Evolutionary conservation across 2,113 vertebrate genomes (phyloP).

Genomic region (Dunckerocampus dactyliophorus): DNA sequence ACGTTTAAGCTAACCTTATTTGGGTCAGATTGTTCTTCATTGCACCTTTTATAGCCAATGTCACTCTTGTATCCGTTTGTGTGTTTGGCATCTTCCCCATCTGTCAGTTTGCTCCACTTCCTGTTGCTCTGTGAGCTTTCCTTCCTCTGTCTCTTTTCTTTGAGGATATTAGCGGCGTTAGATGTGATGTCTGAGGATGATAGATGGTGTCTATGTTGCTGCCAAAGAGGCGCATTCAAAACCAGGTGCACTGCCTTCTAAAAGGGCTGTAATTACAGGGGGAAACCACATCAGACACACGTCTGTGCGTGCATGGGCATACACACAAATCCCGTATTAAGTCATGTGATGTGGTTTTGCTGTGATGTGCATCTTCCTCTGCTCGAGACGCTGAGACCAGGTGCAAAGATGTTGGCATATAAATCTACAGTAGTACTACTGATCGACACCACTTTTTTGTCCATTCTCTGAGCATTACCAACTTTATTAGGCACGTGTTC

Average conservation of each 20-base stretch:
- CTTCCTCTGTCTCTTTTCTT: conserved; percentile 34
- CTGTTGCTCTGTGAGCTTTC: conserved; percentile 18
- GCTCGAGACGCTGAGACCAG: conserved; percentile 41
- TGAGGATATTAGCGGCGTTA: conserved; percentile 35
- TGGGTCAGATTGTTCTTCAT: not conserved
- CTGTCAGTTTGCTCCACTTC: not conserved
- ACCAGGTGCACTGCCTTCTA: conserved; percentile 64
- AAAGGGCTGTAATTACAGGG: conserved; percentile 61
- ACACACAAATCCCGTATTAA: conserved; percentile 33
- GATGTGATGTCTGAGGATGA: conserved; percentile 42
- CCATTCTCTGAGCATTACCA: conserved; percentile 18
- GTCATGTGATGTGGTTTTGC: conserved; percentile 43
- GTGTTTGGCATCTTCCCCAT: conserved; percentile 6
- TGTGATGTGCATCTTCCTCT: conserved; percentile 46
- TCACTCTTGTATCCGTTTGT: not conserved
- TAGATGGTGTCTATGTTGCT: conserved; percentile 43
- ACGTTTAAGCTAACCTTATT: not conserved
- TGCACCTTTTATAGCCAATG: not conserved
- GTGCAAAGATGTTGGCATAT: conserved; percentile 55
- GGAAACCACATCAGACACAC: conserved; percentile 62
- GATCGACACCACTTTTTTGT: conserved; percentile 40
- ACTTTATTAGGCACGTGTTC: conserved; percentile 33
- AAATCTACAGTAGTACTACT: conserved; percentile 33
- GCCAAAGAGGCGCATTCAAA: conserved; percentile 57
- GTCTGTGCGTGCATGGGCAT: conserved; percentile 18